Evolutionary conservation across 2,797 vertebrate species (phyloP), one percentile per base, ranked within the genome.

Genomic region (Cuculus canorus): DNA sequence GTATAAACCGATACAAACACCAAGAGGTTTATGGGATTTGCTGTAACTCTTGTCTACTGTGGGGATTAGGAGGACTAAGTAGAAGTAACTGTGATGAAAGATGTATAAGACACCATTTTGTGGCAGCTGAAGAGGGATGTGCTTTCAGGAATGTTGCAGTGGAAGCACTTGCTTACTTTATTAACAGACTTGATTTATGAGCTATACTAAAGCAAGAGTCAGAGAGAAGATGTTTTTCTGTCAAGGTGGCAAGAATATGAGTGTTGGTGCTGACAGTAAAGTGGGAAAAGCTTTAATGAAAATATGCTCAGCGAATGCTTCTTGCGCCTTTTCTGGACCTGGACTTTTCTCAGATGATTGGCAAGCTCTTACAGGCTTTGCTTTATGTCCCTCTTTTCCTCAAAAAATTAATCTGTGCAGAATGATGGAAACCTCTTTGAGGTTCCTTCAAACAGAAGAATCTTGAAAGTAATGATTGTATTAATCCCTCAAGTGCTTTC

Each of bases 401-500:
- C 50, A 66, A 80, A 8, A 35, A 83, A 91, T 90, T 87, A 22
- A 77, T 90, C 35, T 17, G 16, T n/a, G 53, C 9, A 78, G 71
- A 90, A 71, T 33, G 60, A 70, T 30, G 59, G 35, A 64, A 96
- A 88, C 84, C 24, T 75, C 60, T 85, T 91, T 61, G 94, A 73
- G 17, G 12, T 78, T 28, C 61, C 57, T 94, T 97, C 78, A 91
- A 86, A 90, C 33, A 73, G 63, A 69, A 95, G 7, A 32, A 52
- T 81, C 82, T 91, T 72, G 12, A 83, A 96, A 94, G 39, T 48
- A 89, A 73, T 84, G 56, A 72, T 54, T 85, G 24, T 39, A 48
- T 82, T 86, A 81, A 79, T 89, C n/a, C 63, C 68, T 53, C 43
- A 95, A 95, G 72, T 78, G 28, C 41, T 92, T 86, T 78, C 53